A percentile compares a stretch with the other conserved stretches of the same genome.
These are phyloP conservation scores for Picus viridis DNA, from an alignment of 2,797 vertebrate species.

Conservation along the genomic window DNA sequence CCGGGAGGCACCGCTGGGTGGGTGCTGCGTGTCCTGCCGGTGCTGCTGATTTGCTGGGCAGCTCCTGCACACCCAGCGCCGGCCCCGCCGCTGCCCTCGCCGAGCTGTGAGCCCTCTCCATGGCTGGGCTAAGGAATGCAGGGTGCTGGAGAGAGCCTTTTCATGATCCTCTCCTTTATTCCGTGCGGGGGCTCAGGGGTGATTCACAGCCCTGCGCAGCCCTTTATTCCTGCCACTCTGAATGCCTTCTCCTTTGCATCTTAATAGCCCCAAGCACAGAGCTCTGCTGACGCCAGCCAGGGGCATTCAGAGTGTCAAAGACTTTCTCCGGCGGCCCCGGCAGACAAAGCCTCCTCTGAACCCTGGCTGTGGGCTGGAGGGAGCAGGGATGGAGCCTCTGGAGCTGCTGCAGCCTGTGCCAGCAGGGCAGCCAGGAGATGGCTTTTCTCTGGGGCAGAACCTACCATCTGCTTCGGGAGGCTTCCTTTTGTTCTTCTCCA, in stretches of 20 bases:
- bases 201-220: constrained; percentile 37
- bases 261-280: background rate
- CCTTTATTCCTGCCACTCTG: background rate
- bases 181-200: background rate
- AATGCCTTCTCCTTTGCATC: constrained; percentile 59
- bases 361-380: background rate
- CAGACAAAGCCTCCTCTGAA: background rate
- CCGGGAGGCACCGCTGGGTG: background rate
- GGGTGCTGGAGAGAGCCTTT: constrained; percentile 12
- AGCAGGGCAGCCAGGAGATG: background rate
- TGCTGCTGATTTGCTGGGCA: background rate
- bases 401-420: background rate
- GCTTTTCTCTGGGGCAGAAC: background rate
- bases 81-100: background rate
- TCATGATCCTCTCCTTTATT: constrained; percentile 40
- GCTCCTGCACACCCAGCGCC: background rate
- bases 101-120: constrained; percentile 14
- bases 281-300: background rate
- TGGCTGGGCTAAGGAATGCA: constrained; percentile 8
- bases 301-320: background rate
- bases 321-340: background rate
- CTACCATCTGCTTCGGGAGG: background rate
- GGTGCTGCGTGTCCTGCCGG: background rate
- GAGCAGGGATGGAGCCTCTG: background rate
- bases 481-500: background rate